Evolutionary conservation across 2,797 vertebrate species (phyloP).

Genomic region (Tangara arthus): DNA sequence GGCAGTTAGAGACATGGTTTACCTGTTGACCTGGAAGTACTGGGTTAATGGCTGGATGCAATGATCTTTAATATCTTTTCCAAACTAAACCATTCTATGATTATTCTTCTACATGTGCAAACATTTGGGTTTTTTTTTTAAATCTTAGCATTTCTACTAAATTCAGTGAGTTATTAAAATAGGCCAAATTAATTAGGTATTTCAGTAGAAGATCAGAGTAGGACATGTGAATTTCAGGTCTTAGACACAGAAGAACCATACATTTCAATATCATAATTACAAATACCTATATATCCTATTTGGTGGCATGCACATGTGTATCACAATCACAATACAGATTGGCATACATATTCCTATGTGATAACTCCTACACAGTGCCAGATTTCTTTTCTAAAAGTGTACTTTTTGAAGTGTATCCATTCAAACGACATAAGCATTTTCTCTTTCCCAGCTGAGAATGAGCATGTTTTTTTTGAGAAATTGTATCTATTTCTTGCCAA

Average conservation of each 20-base stretch:
- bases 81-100: background rate
- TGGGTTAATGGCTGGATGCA: background rate
- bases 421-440: background rate
- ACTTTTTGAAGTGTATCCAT: background rate
- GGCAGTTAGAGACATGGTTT: background rate
- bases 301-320: accelerated
- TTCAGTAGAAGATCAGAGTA: background rate
- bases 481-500: background rate
- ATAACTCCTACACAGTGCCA: background rate
- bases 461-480: background rate
- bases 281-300: background rate
- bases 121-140: background rate
- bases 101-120: background rate
- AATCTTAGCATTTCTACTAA: background rate
- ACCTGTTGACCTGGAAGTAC: background rate
- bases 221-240: background rate
- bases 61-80: background rate
- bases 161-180: background rate
- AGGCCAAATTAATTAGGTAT: background rate
- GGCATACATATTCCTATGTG: background rate
- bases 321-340: background rate
- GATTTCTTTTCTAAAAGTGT: background rate
- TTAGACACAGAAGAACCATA: background rate
- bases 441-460: background rate
- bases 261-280: background rate